Conservation (phyloP, 2,113 vertebrate genomes). For the Rhynchomys soricoides region DNA sequence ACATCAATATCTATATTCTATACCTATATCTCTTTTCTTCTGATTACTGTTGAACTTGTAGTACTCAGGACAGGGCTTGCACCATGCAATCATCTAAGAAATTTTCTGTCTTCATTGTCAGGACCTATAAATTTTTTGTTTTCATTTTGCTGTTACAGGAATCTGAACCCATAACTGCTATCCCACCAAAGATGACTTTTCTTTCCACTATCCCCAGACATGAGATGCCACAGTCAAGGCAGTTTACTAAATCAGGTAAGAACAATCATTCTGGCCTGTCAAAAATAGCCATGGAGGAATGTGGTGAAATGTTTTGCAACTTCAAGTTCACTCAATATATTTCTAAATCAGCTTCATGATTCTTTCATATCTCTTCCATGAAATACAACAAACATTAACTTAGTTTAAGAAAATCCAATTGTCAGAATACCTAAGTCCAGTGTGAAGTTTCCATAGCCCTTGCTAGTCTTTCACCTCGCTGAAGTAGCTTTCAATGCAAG, state of each 20-base stretch:
- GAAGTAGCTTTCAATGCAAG: not conserved
- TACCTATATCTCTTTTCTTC: not conserved
- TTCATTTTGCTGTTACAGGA: conserved; percentile 76
- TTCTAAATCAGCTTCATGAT: conserved; percentile 9
- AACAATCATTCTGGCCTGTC: not conserved
- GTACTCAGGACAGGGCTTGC: not conserved
- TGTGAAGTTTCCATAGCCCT: conserved; percentile 6
- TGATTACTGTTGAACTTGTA: conserved; percentile 27
- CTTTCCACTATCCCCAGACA: conserved; percentile 73
- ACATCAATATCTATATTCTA: not conserved
- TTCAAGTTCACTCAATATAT: not conserved
- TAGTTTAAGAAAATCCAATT: conserved; percentile 42
- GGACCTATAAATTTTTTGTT: conserved; percentile 63
- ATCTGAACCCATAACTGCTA: conserved; percentile 68
- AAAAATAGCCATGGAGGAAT: not conserved
- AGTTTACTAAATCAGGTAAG: conserved; percentile 86
- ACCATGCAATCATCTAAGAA: not conserved
- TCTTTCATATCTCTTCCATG: conserved; percentile 18
- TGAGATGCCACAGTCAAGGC: conserved; percentile 68
- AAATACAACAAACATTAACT: not conserved
- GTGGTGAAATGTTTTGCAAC: not conserved
- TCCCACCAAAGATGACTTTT: conserved; percentile 71
- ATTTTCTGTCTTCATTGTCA: conserved; percentile 29
- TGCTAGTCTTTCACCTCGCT: not conserved
- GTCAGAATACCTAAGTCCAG: not conserved